Conservation (phyloP, 2,888 invertebrate genomes). For the Pseudanteris insignis region DNA sequence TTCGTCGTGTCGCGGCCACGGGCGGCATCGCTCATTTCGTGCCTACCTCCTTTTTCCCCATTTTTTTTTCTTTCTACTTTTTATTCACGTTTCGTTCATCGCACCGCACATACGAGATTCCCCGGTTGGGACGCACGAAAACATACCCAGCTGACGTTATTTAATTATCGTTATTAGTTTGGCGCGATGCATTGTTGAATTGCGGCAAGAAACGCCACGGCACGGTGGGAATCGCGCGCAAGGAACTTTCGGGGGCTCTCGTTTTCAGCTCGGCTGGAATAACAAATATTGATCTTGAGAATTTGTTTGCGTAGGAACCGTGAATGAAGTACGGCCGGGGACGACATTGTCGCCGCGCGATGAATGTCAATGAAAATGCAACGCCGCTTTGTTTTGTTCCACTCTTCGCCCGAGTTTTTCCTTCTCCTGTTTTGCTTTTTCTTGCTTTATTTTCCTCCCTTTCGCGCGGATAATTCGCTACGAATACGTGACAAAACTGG, state of each 20-base stretch:
- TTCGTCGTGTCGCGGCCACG: too few relatives aligned
- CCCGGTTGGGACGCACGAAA: background rate
- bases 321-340: conserved; percentile 22
- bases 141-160: conserved; percentile 20
- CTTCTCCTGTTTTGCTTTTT: background rate
- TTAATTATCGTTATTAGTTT: conserved; percentile 34
- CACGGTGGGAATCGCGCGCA: conserved; percentile 9
- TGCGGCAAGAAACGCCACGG: conserved; percentile 9
- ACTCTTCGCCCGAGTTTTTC: background rate
- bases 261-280: conserved; percentile 19
- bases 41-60: too few relatives aligned
- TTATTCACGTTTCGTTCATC: too few relatives aligned
- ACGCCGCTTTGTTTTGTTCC: background rate
- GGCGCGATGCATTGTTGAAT: conserved; percentile 7
- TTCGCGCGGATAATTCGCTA: conserved; percentile 16
- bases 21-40: too few relatives aligned
- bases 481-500: too few relatives aligned
- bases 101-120: too few relatives aligned
- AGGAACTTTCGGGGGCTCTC: conserved; percentile 16
- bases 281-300: conserved; percentile 36
- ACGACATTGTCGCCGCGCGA: conserved; percentile 15
- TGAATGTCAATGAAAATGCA: conserved; percentile 26
- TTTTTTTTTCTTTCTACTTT: too few relatives aligned
- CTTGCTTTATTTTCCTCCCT: background rate
- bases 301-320: conserved; percentile 33